Evolutionary conservation across 2,113 vertebrate genomes (phyloP).

Genomic region (Rhombomys opimus): DNA sequence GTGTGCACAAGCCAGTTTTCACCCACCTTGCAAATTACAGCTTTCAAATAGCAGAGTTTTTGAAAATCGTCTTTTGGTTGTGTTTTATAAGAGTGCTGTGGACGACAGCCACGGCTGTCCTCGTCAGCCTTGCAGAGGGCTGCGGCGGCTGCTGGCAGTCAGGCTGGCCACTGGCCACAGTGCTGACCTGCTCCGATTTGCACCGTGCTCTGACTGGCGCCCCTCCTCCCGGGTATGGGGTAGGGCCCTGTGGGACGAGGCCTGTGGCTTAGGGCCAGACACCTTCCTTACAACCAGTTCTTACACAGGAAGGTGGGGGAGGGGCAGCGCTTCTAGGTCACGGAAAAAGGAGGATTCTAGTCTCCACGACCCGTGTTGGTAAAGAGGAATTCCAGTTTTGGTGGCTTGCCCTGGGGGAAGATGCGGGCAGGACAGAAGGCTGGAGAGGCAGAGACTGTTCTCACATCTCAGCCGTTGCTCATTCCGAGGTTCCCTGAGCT

Average conservation of each 20-base stretch:
- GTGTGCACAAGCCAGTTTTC: neutral
- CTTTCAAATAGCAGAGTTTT: constrained; percentile 2
- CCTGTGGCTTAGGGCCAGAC: neutral
- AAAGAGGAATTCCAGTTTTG: neutral
- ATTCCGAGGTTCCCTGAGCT: neutral
- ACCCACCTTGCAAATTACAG: neutral
- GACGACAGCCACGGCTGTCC: neutral
- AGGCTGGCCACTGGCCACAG: neutral
- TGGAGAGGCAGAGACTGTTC: neutral
- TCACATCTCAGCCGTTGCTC: neutral
- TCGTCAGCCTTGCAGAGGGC: neutral
- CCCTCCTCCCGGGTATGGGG: neutral
- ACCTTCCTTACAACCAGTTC: neutral
- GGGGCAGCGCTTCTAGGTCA: neutral
- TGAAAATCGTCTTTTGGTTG: neutral
- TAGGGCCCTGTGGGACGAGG: neutral
- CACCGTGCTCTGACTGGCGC: neutral
- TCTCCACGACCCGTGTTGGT: neutral
- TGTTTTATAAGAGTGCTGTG: neutral
- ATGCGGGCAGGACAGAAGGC: neutral
- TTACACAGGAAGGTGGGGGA: neutral
- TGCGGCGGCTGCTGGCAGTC: neutral
- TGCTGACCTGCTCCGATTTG: neutral
- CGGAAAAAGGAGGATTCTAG: neutral
- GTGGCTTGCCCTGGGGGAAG: neutral